Evolutionary conservation across 2,888 invertebrate genomes (phyloP), one percentile per base, ranked within the genome.

Genomic region (Steromphala cineraria): DNA sequence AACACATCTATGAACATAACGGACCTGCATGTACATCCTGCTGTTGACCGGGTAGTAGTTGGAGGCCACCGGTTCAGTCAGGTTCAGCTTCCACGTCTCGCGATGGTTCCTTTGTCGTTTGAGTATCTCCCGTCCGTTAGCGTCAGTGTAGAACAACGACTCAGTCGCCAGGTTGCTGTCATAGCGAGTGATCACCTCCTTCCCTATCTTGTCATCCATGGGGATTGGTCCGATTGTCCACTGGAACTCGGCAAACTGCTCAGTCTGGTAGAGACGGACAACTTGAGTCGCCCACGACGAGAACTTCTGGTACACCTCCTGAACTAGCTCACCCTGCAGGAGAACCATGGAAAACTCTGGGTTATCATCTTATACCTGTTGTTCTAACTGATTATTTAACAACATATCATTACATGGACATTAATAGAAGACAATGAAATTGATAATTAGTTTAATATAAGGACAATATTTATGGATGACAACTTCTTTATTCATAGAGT

Each of bases 31-130:
- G 83, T 83, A 91, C 24, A 98, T 97, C 89, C 96, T 95, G 10
- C 97, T 96, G 0, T 97, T 97, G 0, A 99, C 95, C 0, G 99
- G 99, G 92, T 98, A 99, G 92, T 99, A 99, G 92, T 99, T 99
- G 24, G 92, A 92, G 55, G 92, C 88, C 3, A 92, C 88, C 10
- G 89, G 88, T 80, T 92, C 93, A 17, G 94, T 94, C 10, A 97
- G 89, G 0, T 95, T 94, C 0, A 94, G 94, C 84, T 94, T 89
- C 95, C 96, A 99, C 0, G 97, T 96, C 0, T 96, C 96, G 13
- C 98, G 94, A 80, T 88, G 86, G 79, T 92, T 86, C 7, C 88
- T 93, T 92, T 84, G 94, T 46, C 98, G 94, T 88, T 96, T 95
- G 36, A 98, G 88, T 93, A 97, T 95, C 93, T 98, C 97, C 15